Base-by-base conservation (phyloP, 1,140 invertebrate species). In the Macrocentrus cingulum region DNA sequence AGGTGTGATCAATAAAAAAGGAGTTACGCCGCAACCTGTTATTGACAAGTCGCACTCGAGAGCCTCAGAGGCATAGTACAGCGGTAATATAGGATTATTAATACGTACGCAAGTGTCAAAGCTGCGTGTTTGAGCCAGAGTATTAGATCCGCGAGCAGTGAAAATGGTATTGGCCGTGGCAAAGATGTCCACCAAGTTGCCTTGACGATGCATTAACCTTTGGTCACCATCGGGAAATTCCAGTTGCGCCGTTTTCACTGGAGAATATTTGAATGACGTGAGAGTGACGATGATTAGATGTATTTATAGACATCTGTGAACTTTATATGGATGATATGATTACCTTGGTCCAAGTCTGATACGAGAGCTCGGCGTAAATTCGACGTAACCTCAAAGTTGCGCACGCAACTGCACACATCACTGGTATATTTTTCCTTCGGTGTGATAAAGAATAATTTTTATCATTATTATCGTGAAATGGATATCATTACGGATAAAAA, bases 361-460 rank as follows among this genome's bases (percentile, higher is more conserved):
- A 49, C 15, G 23, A 20, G 18, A 11, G 18, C 20, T 42, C n/a
- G n/a, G 11, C 2, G 19, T 49, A 32, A 56, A 46, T 34, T 15
- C 20, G 23, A 59, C 60, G 48, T 71, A 69, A 69, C 67, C 65
- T 59, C 34, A 56, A 61, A 46, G 61, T 19, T 66, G 66, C 58
- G 66, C 60, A 61, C 69, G 69, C 69, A 67, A 39, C 41, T 52
- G 39, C n/a, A 15, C 16, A 42, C 39, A 18, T 42, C 16, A 42
- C 5, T 42, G 13, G 13, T 15, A n/a, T 3, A 42, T 13, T 9
- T 9, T 29, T 5, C 4, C 25, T 5, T 29, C n/a, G n/a, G 9
- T 29, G 4, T 9, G 25, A 29, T 29, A 29, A 29, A 29, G 25
- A 29, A 29, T 29, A 29, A 29, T 29, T 29, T 29, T 29, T 29